Conservation (phyloP, 2,797 vertebrate species). For the Diplodus puntazzo region DNA sequence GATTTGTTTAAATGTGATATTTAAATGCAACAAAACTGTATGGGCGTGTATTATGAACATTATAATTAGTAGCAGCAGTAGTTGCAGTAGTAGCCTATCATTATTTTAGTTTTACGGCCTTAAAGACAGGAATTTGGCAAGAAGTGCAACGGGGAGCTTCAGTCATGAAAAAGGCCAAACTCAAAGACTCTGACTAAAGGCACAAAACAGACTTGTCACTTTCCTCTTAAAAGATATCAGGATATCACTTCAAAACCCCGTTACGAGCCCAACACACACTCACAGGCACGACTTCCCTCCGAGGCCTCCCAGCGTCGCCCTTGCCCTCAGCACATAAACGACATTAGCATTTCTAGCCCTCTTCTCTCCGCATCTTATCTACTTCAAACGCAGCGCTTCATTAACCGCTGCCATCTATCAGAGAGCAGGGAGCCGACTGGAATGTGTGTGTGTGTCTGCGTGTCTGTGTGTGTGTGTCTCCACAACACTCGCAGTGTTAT, state of each 20-base stretch:
- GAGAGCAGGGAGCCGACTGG: conserved; percentile 51
- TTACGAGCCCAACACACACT: conserved; percentile 21
- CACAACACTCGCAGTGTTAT: conserved; percentile 48
- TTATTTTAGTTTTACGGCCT: neutral
- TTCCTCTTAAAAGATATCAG: conserved; percentile 13
- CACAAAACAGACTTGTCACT: conserved; percentile 1
- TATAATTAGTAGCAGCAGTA: neutral
- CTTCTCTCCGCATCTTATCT: conserved; percentile 73
- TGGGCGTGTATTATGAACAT: neutral
- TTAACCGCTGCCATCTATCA: conserved; percentile 74
- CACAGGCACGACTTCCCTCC: conserved; percentile 18
- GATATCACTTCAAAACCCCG: conserved; percentile 25
- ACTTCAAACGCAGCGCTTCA: conserved; percentile 76
- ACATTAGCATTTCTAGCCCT: conserved; percentile 67
- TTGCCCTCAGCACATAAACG: conserved; percentile 54
- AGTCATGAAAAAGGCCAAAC: conserved; percentile 2
- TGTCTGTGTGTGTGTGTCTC: conserved; percentile 26
- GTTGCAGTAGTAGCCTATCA: neutral
- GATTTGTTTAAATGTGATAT: neutral
- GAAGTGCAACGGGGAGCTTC: neutral
- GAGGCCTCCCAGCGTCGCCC: conserved; percentile 40
- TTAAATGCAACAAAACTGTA: neutral
- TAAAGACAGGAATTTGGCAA: conserved; percentile 24
- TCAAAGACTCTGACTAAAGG: neutral
- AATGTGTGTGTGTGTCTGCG: conserved; percentile 38